Evolutionary conservation across 1,140 invertebrate genomes (phyloP), one percentile per base, ranked within the genome.

Genomic region (Drosophila truncata): DNA sequence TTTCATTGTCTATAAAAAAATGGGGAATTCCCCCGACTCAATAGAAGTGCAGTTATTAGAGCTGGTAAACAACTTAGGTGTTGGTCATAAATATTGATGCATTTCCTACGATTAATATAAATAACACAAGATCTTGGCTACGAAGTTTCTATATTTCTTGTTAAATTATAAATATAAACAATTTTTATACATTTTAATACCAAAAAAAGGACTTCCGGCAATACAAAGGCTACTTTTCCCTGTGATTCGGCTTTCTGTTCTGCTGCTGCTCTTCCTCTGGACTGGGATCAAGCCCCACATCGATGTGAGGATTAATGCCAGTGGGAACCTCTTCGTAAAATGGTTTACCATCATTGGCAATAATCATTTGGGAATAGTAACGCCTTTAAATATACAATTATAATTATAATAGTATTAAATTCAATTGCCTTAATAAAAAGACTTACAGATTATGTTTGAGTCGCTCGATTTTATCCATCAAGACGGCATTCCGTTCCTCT

Each of bases 91-190:
- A n/a, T n/a, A n/a, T n/a, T n/a, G 20, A 9, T 46, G 3, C 3
- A 25, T 25, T 46, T 23, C 1, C 11, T 14, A 46, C 20, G 9
- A 16, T n/a, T n/a, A 27, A 27, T 10, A 10, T 27, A 49, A 33
- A 52, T 14, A 18, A 13, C 13, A 20, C 29, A 52, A 33, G 13
- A 54, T 16, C 0, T 23, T 31, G 27, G 16, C 9, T 4, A 18
- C 1, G 2, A 11, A 29, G 9, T 20, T 31, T 20, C 7, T 52
- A 8, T 33, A 33, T 20, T 25, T 47, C 7, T 16, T 47, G 1
- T 16, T 10, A 47, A 47, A 25, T 47, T 47, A 47, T 25, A 47
- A 47, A 47, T 47, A 27, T 47, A n/a, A 25, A 47, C 46, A 25
- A 47, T 47, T 47, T 47, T 5, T 27, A 16, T 47, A 47, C 9